Conservation (phyloP, 2,888 invertebrate genomes). For the Catocala nupta region DNA sequence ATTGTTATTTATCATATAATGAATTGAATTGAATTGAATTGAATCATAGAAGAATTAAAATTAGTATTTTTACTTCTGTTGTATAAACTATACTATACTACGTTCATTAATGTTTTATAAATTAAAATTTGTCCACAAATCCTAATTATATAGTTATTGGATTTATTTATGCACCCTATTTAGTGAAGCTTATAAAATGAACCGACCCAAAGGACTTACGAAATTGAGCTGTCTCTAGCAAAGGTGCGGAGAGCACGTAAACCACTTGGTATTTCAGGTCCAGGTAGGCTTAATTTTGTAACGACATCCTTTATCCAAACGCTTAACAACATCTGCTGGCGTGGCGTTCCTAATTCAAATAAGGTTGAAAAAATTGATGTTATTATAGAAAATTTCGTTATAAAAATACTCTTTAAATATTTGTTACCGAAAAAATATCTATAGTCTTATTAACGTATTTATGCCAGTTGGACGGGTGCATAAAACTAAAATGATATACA, state of each 20-base stretch:
- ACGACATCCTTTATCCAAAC: slow-evolving; percentile 32
- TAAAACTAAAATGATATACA: no score
- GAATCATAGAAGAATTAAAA: no score
- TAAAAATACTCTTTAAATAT: background rate
- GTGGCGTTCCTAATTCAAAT: slow-evolving; percentile 16
- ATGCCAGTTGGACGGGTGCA: no score
- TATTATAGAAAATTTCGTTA: background rate
- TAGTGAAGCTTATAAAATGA: slow-evolving; percentile 9
- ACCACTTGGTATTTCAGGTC: slow-evolving; percentile 26
- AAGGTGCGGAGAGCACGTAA: slow-evolving; percentile 12
- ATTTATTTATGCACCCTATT: background rate
- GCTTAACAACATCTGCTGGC: slow-evolving; percentile 38
- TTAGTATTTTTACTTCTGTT: no score
- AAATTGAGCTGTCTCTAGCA: slow-evolving; percentile 36
- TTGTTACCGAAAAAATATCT: background rate
- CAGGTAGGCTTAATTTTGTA: slow-evolving; percentile 39
- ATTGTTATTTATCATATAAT: no score
- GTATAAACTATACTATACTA: no score
- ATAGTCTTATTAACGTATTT: no score
- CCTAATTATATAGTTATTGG: no score
- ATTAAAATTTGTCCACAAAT: no score
- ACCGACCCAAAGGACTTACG: slow-evolving; percentile 9
- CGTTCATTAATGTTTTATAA: no score
- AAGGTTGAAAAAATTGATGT: background rate
- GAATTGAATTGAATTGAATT: no score